These are phyloP conservation scores for Ctenicera cuprea DNA, from an alignment of 2,888 invertebrate species.

Conservation along the genomic window DNA sequence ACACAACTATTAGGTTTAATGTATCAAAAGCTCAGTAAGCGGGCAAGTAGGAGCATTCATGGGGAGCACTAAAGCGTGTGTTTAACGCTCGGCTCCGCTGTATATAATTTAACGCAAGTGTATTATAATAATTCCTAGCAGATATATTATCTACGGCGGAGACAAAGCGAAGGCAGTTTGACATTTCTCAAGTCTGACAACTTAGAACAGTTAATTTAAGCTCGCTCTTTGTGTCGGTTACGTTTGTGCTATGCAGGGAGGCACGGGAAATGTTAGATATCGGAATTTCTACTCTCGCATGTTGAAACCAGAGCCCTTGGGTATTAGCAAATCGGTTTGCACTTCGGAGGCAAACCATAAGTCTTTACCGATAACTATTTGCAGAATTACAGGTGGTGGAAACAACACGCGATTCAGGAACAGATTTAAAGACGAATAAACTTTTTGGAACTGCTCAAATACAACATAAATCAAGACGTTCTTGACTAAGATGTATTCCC, in stretches of 20 bases:
- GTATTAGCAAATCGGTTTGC: slow-evolving; percentile 38
- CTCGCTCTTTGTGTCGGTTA: slow-evolving; percentile 43
- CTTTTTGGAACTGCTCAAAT: no score
- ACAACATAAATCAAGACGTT: no score
- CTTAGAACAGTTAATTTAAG: slow-evolving; percentile 48
- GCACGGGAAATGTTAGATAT: slow-evolving; percentile 40
- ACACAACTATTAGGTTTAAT: neutral
- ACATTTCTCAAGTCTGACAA: slow-evolving; percentile 47
- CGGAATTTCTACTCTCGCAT: slow-evolving; percentile 27
- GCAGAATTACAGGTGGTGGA: slow-evolving; percentile 5
- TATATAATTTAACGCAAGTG: slow-evolving; percentile 37
- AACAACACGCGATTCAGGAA: no score
- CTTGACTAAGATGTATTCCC: no score
- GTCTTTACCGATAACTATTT: slow-evolving; percentile 21
- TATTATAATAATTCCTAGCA: slow-evolving; percentile 45
- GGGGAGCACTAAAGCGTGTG: slow-evolving; percentile 35
- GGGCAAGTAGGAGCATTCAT: slow-evolving; percentile 17
- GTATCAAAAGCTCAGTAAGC: slow-evolving; percentile 5
- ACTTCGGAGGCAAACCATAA: slow-evolving; percentile 10
- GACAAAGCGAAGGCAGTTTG: slow-evolving; percentile 50
- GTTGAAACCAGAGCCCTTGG: neutral
- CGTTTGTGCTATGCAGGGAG: slow-evolving; percentile 36
- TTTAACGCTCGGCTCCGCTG: slow-evolving; percentile 29
- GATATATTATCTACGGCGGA: slow-evolving; percentile 42
- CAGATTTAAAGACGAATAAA: no score